Evolutionary conservation across 2,113 vertebrate species (phyloP).

Genomic region (Neodon shergylaensis): DNA sequence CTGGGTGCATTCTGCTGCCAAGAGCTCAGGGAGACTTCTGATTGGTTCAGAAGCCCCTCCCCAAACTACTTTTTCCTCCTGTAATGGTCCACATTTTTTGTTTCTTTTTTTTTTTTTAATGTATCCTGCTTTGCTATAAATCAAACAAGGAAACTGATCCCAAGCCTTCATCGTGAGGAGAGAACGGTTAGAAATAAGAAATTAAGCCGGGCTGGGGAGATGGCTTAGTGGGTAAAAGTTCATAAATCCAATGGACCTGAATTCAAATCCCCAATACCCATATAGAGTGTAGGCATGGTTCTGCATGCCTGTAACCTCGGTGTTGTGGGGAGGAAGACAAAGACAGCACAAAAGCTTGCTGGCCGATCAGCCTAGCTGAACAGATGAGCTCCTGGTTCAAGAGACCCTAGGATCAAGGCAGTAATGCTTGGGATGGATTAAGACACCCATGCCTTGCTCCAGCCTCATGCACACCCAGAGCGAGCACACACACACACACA

Average conservation of each 20-base stretch:
- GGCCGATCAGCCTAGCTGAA: not conserved
- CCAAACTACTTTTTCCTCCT: not conserved
- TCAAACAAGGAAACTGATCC: not conserved
- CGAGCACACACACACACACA: not conserved
- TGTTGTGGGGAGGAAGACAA: not conserved
- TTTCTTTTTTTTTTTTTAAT: not conserved
- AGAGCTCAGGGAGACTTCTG: not conserved
- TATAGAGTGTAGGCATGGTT: not conserved
- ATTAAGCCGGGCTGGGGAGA: not conserved
- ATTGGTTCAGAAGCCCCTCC: not conserved
- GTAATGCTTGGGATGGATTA: not conserved
- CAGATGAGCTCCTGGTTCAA: not conserved
- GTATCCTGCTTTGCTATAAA: not conserved
- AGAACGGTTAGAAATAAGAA: not conserved
- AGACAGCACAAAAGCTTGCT: not conserved
- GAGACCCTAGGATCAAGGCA: not conserved
- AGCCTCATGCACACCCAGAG: not conserved
- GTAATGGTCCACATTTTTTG: not conserved
- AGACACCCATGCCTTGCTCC: not conserved
- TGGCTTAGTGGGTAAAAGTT: not conserved
- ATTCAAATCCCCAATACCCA: not conserved
- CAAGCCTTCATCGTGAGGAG: not conserved
- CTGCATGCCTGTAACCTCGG: not conserved
- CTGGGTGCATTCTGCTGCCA: not conserved
- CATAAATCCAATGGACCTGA: not conserved